phyloP scores from a whole-genome alignment of 2,113 vertebrate genomes.

The Callospermophilus lateralis region DNA sequence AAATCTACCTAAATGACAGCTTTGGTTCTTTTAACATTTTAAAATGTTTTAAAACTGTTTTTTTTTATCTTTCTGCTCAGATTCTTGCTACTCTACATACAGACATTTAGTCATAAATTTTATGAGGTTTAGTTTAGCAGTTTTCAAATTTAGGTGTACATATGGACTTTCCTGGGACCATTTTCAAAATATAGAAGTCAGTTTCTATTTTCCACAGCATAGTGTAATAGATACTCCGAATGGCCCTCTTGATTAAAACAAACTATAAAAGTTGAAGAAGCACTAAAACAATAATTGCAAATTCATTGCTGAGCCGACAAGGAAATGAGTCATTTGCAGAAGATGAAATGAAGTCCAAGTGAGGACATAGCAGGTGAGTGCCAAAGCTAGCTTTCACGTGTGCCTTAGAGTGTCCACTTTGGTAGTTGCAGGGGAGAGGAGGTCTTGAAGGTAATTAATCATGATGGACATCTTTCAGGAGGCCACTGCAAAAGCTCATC shows the following conservation, averaged over 20 bases:
- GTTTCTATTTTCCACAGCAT: background rate
- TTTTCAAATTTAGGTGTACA: constrained; percentile 41
- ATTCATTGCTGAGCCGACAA: background rate
- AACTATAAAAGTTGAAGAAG: background rate
- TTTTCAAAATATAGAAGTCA: background rate
- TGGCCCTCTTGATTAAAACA: background rate
- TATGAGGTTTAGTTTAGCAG: background rate
- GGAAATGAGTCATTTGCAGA: background rate
- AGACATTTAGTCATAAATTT: constrained; percentile 1
- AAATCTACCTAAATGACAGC: background rate
- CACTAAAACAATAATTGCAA: constrained; percentile 23
- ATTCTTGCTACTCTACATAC: background rate
- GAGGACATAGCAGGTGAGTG: background rate
- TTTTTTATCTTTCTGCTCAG: background rate
- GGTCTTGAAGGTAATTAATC: too few species aligned
- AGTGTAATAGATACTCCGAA: background rate
- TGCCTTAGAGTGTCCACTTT: background rate
- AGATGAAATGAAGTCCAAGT: background rate
- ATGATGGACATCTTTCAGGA: background rate
- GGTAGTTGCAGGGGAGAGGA: background rate
- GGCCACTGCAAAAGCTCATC: background rate
- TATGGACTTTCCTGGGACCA: background rate
- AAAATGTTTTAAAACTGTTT: constrained; percentile 9
- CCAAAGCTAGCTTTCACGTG: background rate
- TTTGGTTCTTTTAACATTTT: constrained; percentile 9